phyloP scores from a whole-genome alignment of 2,888 invertebrate species.

The Latrodectus hesperus region DNA sequence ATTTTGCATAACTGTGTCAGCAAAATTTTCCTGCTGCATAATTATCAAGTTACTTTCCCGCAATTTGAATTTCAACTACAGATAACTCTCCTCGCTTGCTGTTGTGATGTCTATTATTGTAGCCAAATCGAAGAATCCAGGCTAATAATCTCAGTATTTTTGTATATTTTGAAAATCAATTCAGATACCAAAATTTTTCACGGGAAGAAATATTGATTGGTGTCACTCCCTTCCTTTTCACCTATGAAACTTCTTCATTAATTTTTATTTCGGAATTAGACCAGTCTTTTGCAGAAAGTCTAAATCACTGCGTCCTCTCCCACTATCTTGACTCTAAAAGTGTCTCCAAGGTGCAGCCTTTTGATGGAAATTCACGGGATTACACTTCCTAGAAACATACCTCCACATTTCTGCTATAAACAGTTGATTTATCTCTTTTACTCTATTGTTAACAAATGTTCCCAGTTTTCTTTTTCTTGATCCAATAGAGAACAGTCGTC shows the following conservation, averaged over 20 bases:
- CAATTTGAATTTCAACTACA: not conserved
- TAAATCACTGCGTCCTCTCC: no score
- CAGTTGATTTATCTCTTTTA: constrained; percentile 16
- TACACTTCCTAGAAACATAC: no score
- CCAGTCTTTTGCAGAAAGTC: not conserved
- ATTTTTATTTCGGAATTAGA: not conserved
- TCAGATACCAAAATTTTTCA: not conserved
- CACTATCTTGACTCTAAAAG: no score
- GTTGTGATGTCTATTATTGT: not conserved
- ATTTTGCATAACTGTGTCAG: not conserved
- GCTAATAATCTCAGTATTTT: constrained; percentile 2
- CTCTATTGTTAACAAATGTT: constrained; percentile 71
- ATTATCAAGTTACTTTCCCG: no score
- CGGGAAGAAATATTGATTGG: not conserved
- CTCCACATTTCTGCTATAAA: not conserved
- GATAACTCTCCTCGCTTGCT: not conserved
- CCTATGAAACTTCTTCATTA: not conserved
- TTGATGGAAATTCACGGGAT: no score
- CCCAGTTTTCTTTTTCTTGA: constrained; percentile 69
- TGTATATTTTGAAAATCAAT: not conserved
- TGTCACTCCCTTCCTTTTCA: not conserved
- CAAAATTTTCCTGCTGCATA: not conserved
- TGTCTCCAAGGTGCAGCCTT: no score
- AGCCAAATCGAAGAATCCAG: not conserved
- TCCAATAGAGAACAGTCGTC: constrained; percentile 67